phyloP scores from a whole-genome alignment of 1,140 invertebrate genomes.

The Hypothenemus hampei region DNA sequence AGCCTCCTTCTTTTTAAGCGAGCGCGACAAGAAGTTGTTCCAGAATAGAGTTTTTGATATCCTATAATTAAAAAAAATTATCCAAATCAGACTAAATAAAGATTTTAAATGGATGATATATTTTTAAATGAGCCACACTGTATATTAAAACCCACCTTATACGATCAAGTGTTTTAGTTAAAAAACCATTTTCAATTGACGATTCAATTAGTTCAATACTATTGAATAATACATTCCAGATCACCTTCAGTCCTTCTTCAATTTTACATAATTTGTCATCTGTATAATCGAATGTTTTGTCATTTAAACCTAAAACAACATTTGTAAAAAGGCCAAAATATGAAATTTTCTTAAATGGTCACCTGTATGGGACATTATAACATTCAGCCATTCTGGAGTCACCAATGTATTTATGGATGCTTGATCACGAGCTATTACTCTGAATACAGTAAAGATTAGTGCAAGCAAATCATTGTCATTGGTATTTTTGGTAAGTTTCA shows the following conservation, averaged over 20 bases:
- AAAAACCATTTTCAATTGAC: constrained; percentile 65
- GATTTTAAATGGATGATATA: neutral
- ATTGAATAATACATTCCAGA: constrained; percentile 87
- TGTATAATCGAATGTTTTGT: constrained; percentile 45
- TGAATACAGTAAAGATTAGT: constrained; percentile 22
- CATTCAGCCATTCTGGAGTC: constrained; percentile 60
- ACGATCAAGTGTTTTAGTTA: constrained; percentile 69
- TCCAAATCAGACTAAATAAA: too few relatives aligned
- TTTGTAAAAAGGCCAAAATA: constrained; percentile 4
- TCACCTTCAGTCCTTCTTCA: constrained; percentile 78
- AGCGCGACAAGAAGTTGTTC: too few relatives aligned
- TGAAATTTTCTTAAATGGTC: neutral
- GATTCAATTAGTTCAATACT: constrained; percentile 63
- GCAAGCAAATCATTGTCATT: constrained; percentile 41
- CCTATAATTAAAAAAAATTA: too few relatives aligned
- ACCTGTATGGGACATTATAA: constrained; percentile 55
- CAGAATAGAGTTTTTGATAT: too few relatives aligned
- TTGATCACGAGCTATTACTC: constrained; percentile 64
- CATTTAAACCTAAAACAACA: constrained; percentile 25
- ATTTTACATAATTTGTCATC: constrained; percentile 51
- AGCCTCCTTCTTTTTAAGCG: too few relatives aligned
- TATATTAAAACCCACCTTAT: constrained; percentile 51
- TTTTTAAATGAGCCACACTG: neutral
- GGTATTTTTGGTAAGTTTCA: constrained; percentile 46
- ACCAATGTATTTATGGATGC: constrained; percentile 63